A percentile compares a stretch with the other conserved stretches of the same genome.
Conservation (phyloP, 2,113 vertebrate species). For the Aspiorhynchus laticeps region DNA sequence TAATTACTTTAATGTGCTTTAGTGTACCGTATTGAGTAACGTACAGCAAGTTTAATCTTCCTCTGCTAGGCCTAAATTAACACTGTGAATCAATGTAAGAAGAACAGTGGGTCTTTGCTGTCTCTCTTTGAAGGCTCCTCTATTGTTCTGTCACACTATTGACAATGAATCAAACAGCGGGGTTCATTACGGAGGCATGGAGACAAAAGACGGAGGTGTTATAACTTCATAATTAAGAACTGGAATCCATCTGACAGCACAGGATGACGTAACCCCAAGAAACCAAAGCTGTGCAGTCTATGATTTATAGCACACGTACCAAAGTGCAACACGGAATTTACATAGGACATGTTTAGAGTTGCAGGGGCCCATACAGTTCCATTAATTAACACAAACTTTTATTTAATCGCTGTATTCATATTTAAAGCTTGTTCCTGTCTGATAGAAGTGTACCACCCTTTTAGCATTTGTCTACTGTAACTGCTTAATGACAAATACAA, state of each 20-base stretch:
- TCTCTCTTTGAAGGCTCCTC: constrained; percentile 44
- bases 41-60: constrained; percentile 45
- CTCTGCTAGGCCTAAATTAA: constrained; percentile 53
- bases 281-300: constrained; percentile 26
- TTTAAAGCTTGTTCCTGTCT: constrained; percentile 11
- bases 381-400: constrained; percentile 12
- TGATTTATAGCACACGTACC: constrained; percentile 28
- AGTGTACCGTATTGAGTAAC: constrained; percentile 45
- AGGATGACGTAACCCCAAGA: constrained; percentile 50
- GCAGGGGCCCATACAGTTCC: not conserved
- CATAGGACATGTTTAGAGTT: not conserved
- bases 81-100: constrained; percentile 49
- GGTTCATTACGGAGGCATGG: constrained; percentile 26
- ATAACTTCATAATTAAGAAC: constrained; percentile 56
- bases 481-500: constrained; percentile 15
- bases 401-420: not conserved
- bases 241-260: constrained; percentile 50
- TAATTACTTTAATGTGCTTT: constrained; percentile 52
- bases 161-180: constrained; percentile 52
- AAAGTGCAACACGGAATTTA: constrained; percentile 36
- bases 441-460: not conserved
- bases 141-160: constrained; percentile 54
- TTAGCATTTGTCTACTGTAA: constrained; percentile 17
- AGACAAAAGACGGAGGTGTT: constrained; percentile 53
- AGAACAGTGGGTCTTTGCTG: constrained; percentile 43